Percentiles rank a stretch among this genome's conserved stretches.
phyloP scores from a whole-genome alignment of 2,888 invertebrate species.

The Leptura quadrifasciata region DNA sequence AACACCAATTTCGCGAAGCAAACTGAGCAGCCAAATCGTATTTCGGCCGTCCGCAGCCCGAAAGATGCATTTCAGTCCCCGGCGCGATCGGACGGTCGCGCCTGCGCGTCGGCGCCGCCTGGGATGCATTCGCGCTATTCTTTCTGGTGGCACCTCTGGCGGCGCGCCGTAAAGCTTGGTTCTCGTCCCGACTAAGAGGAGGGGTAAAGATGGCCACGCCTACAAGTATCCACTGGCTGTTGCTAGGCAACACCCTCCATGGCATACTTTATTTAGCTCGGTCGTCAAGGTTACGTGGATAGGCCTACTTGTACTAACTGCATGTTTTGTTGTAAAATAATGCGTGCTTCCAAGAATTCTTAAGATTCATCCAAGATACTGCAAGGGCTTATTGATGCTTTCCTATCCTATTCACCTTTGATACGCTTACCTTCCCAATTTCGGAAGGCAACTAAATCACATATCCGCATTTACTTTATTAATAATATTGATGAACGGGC shows the following conservation, averaged over 20 bases:
- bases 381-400: neutral
- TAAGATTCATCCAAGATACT: slow-evolving; percentile 2
- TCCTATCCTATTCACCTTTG: neutral
- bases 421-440: too few species aligned
- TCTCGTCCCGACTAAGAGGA: slow-evolving; percentile 53
- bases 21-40: slow-evolving; percentile 15
- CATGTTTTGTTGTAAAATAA: slow-evolving; percentile 38
- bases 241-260: slow-evolving; percentile 65
- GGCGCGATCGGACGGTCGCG: slow-evolving; percentile 38
- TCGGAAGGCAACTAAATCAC: neutral
- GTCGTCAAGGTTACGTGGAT: slow-evolving; percentile 64
- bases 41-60: slow-evolving; percentile 30
- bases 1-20: slow-evolving; percentile 15
- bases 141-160: slow-evolving; percentile 51
- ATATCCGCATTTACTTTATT: neutral
- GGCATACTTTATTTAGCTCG: slow-evolving; percentile 64
- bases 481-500: neutral
- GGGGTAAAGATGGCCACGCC: slow-evolving; percentile 60
- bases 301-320: slow-evolving; percentile 47
- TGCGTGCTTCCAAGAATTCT: slow-evolving; percentile 24
- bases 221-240: slow-evolving; percentile 62
- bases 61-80: slow-evolving; percentile 40
- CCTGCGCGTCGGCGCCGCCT: slow-evolving; percentile 41
- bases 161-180: slow-evolving; percentile 47
- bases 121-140: slow-evolving; percentile 50